A percentile compares a stretch with the other conserved stretches of the same genome.
These are phyloP conservation scores for Junonia oenone DNA, from an alignment of 2,888 invertebrate genomes.

Conservation along the genomic window DNA sequence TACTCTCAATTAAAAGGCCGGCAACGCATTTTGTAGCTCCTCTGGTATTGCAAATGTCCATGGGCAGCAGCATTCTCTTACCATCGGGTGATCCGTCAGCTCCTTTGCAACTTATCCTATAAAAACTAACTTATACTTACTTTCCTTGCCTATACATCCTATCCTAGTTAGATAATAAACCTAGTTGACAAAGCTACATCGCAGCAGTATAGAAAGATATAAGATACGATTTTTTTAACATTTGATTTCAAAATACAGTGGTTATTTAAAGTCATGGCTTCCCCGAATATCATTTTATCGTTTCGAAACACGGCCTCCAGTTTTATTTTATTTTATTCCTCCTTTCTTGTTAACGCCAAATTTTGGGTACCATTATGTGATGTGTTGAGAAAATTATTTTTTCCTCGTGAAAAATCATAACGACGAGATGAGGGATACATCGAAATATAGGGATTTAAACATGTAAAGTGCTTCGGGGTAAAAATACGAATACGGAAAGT, in stretches of 20 bases:
- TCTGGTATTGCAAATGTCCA: too few species aligned
- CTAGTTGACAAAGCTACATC: too few species aligned
- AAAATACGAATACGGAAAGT: not conserved
- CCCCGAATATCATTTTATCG: not conserved
- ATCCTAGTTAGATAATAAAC: too few species aligned
- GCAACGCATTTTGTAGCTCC: too few species aligned
- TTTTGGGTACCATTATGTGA: constrained; percentile 11
- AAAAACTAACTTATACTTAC: too few species aligned
- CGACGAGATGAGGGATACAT: not conserved
- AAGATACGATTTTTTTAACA: too few species aligned
- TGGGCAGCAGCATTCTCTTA: too few species aligned
- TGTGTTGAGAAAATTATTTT: constrained; percentile 17
- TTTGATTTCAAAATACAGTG: constrained; percentile 1
- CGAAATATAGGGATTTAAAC: not conserved
- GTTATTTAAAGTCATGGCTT: constrained; percentile 1
- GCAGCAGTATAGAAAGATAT: too few species aligned
- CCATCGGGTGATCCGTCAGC: too few species aligned
- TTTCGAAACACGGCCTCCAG: not conserved
- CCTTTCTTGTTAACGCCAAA: constrained; percentile 9
- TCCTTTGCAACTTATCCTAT: too few species aligned
- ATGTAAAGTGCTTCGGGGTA: not conserved
- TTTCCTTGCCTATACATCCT: too few species aligned
- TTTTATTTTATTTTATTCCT: not conserved
- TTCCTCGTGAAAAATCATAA: constrained; percentile 8
- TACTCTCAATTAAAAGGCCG: too few species aligned